These are phyloP conservation scores for Ernsta delagoae DNA, from an alignment of 2,888 invertebrate species.

Conservation along the genomic window DNA sequence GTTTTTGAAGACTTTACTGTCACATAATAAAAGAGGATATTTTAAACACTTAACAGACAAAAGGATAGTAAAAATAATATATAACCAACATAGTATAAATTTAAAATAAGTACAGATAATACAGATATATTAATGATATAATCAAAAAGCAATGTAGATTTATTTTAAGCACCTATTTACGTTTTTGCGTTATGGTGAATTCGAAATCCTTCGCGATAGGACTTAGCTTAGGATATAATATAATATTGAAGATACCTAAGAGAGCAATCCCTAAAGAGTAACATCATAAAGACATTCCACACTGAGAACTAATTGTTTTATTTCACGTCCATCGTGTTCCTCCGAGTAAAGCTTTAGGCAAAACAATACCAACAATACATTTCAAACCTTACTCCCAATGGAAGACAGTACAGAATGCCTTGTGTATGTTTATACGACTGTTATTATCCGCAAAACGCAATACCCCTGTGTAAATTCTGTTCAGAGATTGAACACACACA, in stretches of 20 bases:
- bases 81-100: too few species aligned
- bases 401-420: constrained; percentile 3
- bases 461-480: constrained; percentile 28
- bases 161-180: too few species aligned
- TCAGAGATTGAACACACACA: constrained; percentile 17
- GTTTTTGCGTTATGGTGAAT: too few species aligned
- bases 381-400: constrained; percentile 9
- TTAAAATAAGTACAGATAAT: too few species aligned
- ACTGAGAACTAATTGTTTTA: constrained; percentile 21
- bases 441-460: constrained; percentile 23
- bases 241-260: too few species aligned
- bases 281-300: constrained; percentile 2
- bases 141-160: too few species aligned
- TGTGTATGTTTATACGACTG: constrained; percentile 1
- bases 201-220: too few species aligned
- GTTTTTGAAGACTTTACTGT: background rate
- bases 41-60: too few species aligned
- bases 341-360: background rate
- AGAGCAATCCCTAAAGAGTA: background rate
- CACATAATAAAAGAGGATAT: too few species aligned
- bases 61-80: too few species aligned
- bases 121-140: too few species aligned
- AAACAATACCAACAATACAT: background rate
- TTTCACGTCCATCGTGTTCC: constrained; percentile 9
- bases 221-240: too few species aligned